A percentile compares a stretch with the other conserved stretches of the same genome.
phyloP scores from a whole-genome alignment of 2,113 vertebrate genomes.

The Ageneiosus marmoratus region DNA sequence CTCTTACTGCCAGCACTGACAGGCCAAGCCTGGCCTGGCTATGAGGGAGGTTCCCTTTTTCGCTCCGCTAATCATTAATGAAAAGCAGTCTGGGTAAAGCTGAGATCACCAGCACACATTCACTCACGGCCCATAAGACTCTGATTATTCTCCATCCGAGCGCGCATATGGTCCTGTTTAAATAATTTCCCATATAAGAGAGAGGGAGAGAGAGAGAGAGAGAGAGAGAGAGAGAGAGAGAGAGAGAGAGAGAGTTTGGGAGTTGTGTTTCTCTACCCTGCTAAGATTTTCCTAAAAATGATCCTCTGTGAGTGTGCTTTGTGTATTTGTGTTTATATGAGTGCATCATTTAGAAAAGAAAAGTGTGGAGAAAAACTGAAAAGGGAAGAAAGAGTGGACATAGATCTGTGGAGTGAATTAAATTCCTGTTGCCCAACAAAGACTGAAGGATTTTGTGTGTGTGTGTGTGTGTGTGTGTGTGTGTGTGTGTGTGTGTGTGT shows the following conservation, averaged over 20 bases:
- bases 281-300: conserved; percentile 60
- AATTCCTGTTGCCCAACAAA: conserved; percentile 9
- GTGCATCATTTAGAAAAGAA: conserved; percentile 19
- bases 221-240: conserved; percentile 22
- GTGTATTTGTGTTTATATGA: not conserved
- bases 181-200: conserved; percentile 56
- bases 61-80: conserved; percentile 56
- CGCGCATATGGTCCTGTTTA: conserved; percentile 72
- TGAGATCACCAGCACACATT: conserved; percentile 45
- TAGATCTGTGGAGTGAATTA: conserved; percentile 9
- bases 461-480: conserved; percentile 39
- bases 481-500: conserved; percentile 18
- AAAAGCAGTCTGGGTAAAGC: conserved; percentile 56
- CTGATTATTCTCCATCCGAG: conserved; percentile 64
- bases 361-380: not conserved
- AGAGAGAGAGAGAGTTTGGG: conserved; percentile 24
- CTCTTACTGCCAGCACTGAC: conserved; percentile 22
- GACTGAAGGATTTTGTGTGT: not conserved
- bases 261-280: conserved; percentile 52
- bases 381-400: not conserved
- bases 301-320: conserved; percentile 45
- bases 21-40: conserved; percentile 27
- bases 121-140: conserved; percentile 62
- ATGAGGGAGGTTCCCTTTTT: conserved; percentile 30
- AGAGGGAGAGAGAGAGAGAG: conserved; percentile 18